A percentile compares a stretch with the other conserved stretches of the same genome.
phyloP scores from a whole-genome alignment of 1,140 invertebrate genomes.

The Apis mellifera region Amel_HAv3.1 CM009932.2:5769501-5770000 shows the following conservation, averaged over 20 bases:
- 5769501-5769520: conserved; percentile 74
- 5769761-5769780: not conserved
- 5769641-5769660: not conserved
- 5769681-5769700: conserved; percentile 2
- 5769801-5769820: conserved; percentile 16
- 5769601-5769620: not conserved
- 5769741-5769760: conserved; percentile 19
- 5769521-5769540: conserved; percentile 27
- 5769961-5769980: conserved; percentile 1
- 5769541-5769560: conserved; percentile 55
- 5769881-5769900: not conserved
- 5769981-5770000: not conserved
- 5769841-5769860: conserved; percentile 1
- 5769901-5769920: not conserved
- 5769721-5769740: conserved; percentile 18
- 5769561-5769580: conserved; percentile 23
- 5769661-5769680: not conserved
- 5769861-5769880: not conserved
- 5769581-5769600: conserved; percentile 10
- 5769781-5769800: conserved; percentile 1
- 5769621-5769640: not conserved
- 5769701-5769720: not conserved
- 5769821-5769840: conserved; percentile 3
- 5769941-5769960: not conserved
- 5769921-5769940: not conserved